Percentiles rank a stretch among this genome's conserved stretches.
Evolutionary conservation across 2,797 vertebrate species (phyloP).

Genomic region (Acanthurus tractus): DNA sequence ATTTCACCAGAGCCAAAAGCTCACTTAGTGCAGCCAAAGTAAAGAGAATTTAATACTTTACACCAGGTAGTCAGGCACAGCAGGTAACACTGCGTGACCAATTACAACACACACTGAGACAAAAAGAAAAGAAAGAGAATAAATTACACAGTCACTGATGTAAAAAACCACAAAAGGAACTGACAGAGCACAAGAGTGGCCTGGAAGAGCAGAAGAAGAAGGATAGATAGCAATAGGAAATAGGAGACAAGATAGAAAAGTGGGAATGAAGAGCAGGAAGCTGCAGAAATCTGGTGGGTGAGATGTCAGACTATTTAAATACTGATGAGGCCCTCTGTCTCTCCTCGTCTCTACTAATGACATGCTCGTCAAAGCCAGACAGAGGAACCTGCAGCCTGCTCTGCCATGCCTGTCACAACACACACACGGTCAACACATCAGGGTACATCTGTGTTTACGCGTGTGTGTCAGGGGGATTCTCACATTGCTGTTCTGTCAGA

Average conservation of each 20-base stretch:
- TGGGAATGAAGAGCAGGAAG: slow-evolving; percentile 61
- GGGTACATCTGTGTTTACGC: slow-evolving; percentile 55
- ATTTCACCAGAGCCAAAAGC: slow-evolving; percentile 51
- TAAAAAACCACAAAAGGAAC: slow-evolving; percentile 36
- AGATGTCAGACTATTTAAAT: slow-evolving; percentile 95
- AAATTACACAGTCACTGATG: slow-evolving; percentile 46
- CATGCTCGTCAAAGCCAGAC: slow-evolving; percentile 91
- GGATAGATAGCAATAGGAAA: slow-evolving; percentile 70
- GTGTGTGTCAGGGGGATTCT: slow-evolving; percentile 53
- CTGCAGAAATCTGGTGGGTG: slow-evolving; percentile 85
- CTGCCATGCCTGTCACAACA: slow-evolving; percentile 90
- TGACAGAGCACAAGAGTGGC: slow-evolving; percentile 20
- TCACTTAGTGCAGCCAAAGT: slow-evolving; percentile 48
- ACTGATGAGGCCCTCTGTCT: slow-evolving; percentile 91
- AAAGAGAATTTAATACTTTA: slow-evolving; percentile 71
- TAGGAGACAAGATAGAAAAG: slow-evolving; percentile 38
- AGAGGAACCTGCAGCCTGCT: slow-evolving; percentile 85
- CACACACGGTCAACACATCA: slow-evolving; percentile 60
- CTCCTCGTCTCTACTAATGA: slow-evolving; percentile 94
- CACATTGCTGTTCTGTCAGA: slow-evolving; percentile 47
- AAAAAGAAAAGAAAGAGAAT: slow-evolving; percentile 48
- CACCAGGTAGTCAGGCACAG: slow-evolving; percentile 58
- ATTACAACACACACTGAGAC: slow-evolving; percentile 60
- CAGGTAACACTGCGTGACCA: slow-evolving; percentile 61
- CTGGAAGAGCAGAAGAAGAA: slow-evolving; percentile 14